Conservation (phyloP, 2,113 vertebrate species). For the Rallus limicola region DNA sequence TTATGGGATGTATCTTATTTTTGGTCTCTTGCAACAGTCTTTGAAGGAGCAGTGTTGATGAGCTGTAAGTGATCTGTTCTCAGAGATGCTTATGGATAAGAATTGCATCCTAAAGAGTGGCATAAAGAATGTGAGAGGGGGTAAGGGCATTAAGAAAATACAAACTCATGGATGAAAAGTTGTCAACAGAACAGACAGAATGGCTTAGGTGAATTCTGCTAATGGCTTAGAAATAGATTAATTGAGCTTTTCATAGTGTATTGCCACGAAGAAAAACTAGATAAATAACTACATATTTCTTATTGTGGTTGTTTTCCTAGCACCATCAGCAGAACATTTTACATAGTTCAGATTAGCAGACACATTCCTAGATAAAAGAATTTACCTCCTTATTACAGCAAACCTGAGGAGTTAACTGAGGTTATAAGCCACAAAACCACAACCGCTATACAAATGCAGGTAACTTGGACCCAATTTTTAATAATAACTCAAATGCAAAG, state of each 20-base stretch:
- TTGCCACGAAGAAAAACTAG: neutral
- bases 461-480: neutral
- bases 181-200: neutral
- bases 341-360: conserved; percentile 20
- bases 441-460: neutral
- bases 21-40: neutral
- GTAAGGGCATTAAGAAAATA: neutral
- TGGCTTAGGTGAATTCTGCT: neutral
- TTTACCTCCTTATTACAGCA: neutral
- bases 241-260: neutral
- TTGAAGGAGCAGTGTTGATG: neutral
- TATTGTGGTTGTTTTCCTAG: neutral
- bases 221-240: neutral
- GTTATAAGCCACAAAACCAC: conserved; percentile 37
- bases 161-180: neutral
- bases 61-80: neutral
- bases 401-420: conserved; percentile 3
- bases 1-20: neutral
- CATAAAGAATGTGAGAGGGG: neutral
- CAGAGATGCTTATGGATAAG: neutral
- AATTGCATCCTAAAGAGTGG: neutral
- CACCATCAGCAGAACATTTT: neutral
- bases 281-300: neutral
- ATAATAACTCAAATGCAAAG: neutral
- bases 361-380: conserved; percentile 30